These are phyloP conservation scores for Steinernema scapterisci DNA, from an alignment of 2,888 invertebrate genomes.

Conservation along the genomic window DNA sequence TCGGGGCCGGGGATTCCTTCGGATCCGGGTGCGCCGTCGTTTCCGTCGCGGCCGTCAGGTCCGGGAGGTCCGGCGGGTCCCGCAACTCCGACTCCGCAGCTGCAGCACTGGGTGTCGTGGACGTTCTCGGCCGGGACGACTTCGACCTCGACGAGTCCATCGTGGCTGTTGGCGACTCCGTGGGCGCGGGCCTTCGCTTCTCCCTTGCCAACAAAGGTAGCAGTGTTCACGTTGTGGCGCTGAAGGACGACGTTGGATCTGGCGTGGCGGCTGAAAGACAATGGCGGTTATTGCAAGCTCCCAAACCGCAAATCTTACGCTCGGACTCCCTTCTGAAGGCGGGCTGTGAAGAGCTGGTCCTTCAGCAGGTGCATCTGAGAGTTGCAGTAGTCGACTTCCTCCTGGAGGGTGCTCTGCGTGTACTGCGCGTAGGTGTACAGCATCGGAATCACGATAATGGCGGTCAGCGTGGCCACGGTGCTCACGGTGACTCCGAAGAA, in stretches of 20 bases:
- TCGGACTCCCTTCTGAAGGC: constrained; percentile 1
- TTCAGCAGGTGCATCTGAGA: not conserved
- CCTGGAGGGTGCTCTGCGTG: not conserved
- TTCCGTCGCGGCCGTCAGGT: constrained; percentile 11
- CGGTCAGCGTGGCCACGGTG: constrained; percentile 20
- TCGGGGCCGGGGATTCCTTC: constrained; percentile 24
- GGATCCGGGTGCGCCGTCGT: constrained; percentile 26
- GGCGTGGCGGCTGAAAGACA: not conserved
- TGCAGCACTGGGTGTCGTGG: constrained; percentile 27
- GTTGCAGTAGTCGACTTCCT: constrained; percentile 24
- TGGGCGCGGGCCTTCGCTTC: constrained; percentile 13
- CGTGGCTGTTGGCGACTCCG: not conserved
- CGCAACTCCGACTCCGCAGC: constrained; percentile 1
- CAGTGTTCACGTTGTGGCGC: not conserved
- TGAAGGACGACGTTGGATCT: not conserved
- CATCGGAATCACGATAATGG: constrained; percentile 18
- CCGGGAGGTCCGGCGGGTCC: constrained; percentile 27
- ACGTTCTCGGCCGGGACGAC: constrained; percentile 27
- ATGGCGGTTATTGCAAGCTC: too few relatives aligned
- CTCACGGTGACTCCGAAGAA: constrained; percentile 16
- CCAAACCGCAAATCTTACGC: not conserved
- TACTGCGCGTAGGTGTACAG: constrained; percentile 24
- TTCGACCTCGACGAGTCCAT: not conserved
- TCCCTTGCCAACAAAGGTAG: not conserved
- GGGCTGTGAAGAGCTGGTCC: constrained; percentile 4